phyloP scores from a whole-genome alignment of 1,140 invertebrate species.

The Pemphigus obesinymphae region DNA sequence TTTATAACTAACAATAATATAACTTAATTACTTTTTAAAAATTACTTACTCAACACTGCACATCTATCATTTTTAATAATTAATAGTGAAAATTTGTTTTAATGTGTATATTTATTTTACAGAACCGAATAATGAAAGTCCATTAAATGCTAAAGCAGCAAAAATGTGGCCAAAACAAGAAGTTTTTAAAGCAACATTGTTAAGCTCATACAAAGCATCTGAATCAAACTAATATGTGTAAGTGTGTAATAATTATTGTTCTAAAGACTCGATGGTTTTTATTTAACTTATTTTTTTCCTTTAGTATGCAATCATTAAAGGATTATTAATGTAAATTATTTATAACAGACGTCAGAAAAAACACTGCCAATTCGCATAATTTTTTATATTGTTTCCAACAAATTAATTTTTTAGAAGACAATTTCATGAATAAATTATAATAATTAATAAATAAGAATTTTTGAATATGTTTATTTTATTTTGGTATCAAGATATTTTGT shows the following conservation, averaged over 20 bases:
- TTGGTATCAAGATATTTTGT: too few relatives aligned
- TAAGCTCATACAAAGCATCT: constrained; percentile 30
- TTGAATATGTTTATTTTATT: too few relatives aligned
- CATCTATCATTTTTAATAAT: too few relatives aligned
- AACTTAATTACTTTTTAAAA: too few relatives aligned
- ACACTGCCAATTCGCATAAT: too few relatives aligned
- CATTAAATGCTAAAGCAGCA: constrained; percentile 84
- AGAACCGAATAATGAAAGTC: constrained; percentile 94
- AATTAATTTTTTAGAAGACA: too few relatives aligned
- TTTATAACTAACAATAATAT: too few relatives aligned
- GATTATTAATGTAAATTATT: not conserved
- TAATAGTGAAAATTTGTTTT: too few relatives aligned
- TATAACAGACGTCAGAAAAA: constrained; percentile 18
- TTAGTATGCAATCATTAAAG: not conserved
- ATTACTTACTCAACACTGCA: too few relatives aligned
- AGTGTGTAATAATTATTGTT: not conserved
- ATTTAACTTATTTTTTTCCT: not conserved
- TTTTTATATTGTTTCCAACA: too few relatives aligned
- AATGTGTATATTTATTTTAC: constrained; percentile 46
- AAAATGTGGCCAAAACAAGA: constrained; percentile 82
- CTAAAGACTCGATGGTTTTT: not conserved
- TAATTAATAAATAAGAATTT: too few relatives aligned
- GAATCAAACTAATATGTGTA: constrained; percentile 14
- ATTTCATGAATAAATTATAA: too few relatives aligned
- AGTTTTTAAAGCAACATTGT: constrained; percentile 67